A percentile compares a stretch with the other conserved stretches of the same genome.
These are phyloP conservation scores for Tupaia chinensis DNA, from an alignment of 2,113 vertebrate genomes.

Conservation along the genomic window DNA sequence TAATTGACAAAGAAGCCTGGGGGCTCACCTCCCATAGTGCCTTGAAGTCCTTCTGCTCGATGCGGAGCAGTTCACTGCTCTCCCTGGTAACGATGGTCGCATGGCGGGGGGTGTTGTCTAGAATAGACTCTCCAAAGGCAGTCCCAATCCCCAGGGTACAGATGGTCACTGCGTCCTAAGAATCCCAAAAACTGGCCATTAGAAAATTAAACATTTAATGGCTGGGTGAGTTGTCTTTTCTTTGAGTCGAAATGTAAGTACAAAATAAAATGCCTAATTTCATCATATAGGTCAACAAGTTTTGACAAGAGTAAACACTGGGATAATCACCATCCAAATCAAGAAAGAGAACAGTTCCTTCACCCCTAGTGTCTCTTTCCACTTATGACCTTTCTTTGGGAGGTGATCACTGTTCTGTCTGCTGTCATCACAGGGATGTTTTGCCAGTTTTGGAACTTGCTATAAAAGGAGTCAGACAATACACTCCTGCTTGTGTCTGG, in stretches of 20 bases:
- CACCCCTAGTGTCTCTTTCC: neutral
- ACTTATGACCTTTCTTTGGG: neutral
- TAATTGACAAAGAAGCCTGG: conserved; percentile 68
- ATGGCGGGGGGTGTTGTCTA: conserved; percentile 98
- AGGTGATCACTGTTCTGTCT: neutral
- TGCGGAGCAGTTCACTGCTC: conserved; percentile 95
- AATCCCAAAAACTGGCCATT: conserved; percentile 75
- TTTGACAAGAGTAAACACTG: neutral
- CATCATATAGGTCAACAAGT: neutral
- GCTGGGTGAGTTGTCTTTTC: neutral
- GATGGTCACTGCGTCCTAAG: conserved; percentile 96
- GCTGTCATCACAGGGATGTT: neutral
- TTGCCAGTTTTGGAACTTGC: neutral
- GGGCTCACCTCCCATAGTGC: conserved; percentile 96
- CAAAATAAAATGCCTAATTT: neutral
- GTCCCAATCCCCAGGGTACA: conserved; percentile 98
- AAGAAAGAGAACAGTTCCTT: neutral
- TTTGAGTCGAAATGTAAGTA: neutral
- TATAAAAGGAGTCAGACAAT: neutral
- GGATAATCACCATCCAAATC: neutral
- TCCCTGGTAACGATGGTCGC: conserved; percentile 97
- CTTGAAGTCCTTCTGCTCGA: conserved; percentile 98
- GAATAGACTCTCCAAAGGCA: conserved; percentile 97
- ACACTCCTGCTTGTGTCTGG: neutral
- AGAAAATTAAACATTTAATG: conserved; percentile 45